A percentile compares a stretch with the other conserved stretches of the same genome.
These are phyloP conservation scores for Dolichoris vasculosae DNA, from an alignment of 1,140 invertebrate species.

Conservation along the genomic window DNA sequence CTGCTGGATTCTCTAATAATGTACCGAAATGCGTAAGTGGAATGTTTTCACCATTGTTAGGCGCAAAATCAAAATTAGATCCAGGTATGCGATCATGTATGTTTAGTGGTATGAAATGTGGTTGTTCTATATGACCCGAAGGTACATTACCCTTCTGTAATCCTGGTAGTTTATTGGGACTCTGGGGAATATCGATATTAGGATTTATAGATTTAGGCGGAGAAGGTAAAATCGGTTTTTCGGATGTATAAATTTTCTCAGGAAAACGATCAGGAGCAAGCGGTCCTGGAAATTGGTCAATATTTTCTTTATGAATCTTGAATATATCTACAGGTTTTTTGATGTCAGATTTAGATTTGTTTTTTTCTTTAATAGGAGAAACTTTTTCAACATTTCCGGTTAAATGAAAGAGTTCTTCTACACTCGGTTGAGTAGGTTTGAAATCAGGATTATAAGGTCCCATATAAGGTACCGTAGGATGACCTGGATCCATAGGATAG, in stretches of 20 bases:
- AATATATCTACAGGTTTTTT: constrained; percentile 68
- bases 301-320: constrained; percentile 62
- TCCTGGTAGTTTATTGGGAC: constrained; percentile 56
- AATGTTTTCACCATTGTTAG: constrained; percentile 60
- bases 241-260: constrained; percentile 46
- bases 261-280: constrained; percentile 64
- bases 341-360: constrained; percentile 61
- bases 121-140: constrained; percentile 57
- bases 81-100: constrained; percentile 52
- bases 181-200: not conserved
- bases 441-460: constrained; percentile 73
- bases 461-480: constrained; percentile 68
- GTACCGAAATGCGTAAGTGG: constrained; percentile 57
- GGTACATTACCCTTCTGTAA: constrained; percentile 13
- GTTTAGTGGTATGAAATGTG: constrained; percentile 63
- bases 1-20: constrained; percentile 59
- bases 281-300: constrained; percentile 67
- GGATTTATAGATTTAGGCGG: not conserved
- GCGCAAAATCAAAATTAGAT: constrained; percentile 57
- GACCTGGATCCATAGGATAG: constrained; percentile 71
- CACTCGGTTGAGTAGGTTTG: constrained; percentile 64
- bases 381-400: constrained; percentile 60
- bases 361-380: constrained; percentile 57
- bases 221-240: not conserved
- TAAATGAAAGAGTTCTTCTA: constrained; percentile 68